phyloP scores from a whole-genome alignment of 2,888 invertebrate genomes.

The Lamproptera curius region DNA sequence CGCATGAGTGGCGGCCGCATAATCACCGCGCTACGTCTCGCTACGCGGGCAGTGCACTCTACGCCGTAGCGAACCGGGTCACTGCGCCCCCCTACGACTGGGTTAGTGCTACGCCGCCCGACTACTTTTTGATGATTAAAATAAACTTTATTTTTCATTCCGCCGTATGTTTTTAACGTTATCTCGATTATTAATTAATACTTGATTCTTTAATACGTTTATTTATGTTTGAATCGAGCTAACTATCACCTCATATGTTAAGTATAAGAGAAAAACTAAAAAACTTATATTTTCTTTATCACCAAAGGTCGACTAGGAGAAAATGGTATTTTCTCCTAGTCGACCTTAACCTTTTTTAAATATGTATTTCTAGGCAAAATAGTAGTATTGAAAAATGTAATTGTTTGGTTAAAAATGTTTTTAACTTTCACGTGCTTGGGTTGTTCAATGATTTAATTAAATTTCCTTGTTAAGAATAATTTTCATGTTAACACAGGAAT shows the following conservation, averaged over 20 bases:
- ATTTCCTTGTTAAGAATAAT: neutral
- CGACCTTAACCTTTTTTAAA: no score
- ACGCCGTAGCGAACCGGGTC: conserved; percentile 66
- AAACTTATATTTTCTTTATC: no score
- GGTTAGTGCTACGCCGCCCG: conserved; percentile 23
- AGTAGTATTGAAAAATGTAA: neutral
- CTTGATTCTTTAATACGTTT: no score
- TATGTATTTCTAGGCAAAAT: neutral
- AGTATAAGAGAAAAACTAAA: no score
- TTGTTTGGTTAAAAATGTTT: neutral
- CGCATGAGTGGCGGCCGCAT: conserved; percentile 20
- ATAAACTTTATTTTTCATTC: conserved; percentile 21
- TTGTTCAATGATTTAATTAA: no score
- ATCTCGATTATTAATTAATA: no score
- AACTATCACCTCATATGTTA: no score
- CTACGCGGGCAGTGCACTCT: conserved; percentile 65
- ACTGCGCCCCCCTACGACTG: conserved; percentile 38
- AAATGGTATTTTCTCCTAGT: no score
- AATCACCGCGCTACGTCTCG: conserved; percentile 33
- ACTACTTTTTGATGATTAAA: conserved; percentile 29
- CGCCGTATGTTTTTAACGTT: no score
- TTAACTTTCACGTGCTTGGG: no score
- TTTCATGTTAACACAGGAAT: neutral
- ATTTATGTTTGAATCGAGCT: no score
- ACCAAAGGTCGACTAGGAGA: no score